Percentiles rank a stretch among this genome's conserved stretches.
These are phyloP conservation scores for Pseudomugil tenellus DNA, from an alignment of 2,797 vertebrate species.

Conservation along the genomic window DNA sequence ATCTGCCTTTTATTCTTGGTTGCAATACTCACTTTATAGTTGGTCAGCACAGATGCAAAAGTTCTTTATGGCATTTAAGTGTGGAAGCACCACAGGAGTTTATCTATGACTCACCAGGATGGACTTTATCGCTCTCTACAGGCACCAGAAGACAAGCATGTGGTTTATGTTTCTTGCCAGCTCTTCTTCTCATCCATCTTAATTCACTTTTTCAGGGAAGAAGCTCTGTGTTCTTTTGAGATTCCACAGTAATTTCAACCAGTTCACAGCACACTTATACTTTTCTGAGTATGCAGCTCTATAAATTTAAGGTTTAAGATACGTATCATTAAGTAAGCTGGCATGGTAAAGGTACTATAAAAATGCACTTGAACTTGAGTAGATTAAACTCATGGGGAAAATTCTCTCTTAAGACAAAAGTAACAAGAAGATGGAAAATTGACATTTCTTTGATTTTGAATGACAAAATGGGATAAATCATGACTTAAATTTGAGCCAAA, in stretches of 20 bases:
- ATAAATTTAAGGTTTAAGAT: slow-evolving; percentile 4
- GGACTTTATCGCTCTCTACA: slow-evolving; percentile 60
- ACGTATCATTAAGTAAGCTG: background rate
- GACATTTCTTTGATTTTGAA: slow-evolving; percentile 22
- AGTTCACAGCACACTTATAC: slow-evolving; percentile 8
- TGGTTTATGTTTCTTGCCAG: slow-evolving; percentile 69
- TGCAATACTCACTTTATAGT: slow-evolving; percentile 8
- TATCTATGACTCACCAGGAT: slow-evolving; percentile 59
- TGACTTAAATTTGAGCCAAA: slow-evolving; percentile 32
- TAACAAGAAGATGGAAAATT: slow-evolving; percentile 20
- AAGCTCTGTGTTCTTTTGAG: slow-evolving; percentile 40
- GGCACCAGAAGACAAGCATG: slow-evolving; percentile 54
- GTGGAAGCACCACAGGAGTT: slow-evolving; percentile 48
- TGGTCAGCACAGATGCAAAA: slow-evolving; percentile 61
- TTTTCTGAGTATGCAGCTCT: slow-evolving; percentile 7
- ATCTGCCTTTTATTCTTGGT: slow-evolving; percentile 47
- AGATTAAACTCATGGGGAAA: slow-evolving; percentile 18
- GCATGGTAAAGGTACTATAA: background rate
- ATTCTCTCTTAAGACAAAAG: slow-evolving; percentile 7
- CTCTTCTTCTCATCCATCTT: slow-evolving; percentile 34
- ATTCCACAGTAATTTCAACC: slow-evolving; percentile 14
- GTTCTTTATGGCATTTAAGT: slow-evolving; percentile 47
- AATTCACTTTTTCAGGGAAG: slow-evolving; percentile 41
- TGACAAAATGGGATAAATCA: slow-evolving; percentile 36
- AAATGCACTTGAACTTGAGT: slow-evolving; percentile 4